Base-by-base conservation (phyloP, 2,113 vertebrate genomes). In the Anarhynchus alexandrinus region DNA sequence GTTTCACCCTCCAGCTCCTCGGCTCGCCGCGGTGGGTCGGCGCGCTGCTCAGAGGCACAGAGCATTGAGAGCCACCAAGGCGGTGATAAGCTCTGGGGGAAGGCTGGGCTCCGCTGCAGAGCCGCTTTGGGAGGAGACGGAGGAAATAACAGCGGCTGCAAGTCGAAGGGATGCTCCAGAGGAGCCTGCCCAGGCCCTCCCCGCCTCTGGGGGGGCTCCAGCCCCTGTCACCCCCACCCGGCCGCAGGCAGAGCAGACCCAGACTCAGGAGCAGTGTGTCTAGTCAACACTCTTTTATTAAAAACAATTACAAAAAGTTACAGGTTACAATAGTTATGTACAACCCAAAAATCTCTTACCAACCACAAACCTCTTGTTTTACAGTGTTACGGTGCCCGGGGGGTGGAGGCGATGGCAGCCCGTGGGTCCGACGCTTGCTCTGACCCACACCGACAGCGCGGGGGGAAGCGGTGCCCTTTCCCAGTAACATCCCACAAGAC, bases 211-310 rank as follows among this genome's bases (percentile, higher is more conserved):
- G 57, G 9, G 2, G 19, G 34, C 59, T 82, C 65, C 88, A 38
- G 58, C 58, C 8, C 7, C 49, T 23, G 1, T 5, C 11, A 8
- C 3, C 7, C 45, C 3, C 0, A 5, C 4, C 12, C 7, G 1
- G 2, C n/a, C 1, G 0, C 42, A 58, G 43, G 71, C n/a, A 86
- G 65, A 88, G 58, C 82, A 81, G 85, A 57, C 12, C 25, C 47
- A 40, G 47, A 76, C 84, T 71, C 74, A 0, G 52, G 23, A 54
- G 52, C n/a, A 42, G 4, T 34, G 55, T 42, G 4, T 87, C 86
- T 93, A 91, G 65, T 92, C 94, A 96, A 95, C 97, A 97, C 87
- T 59, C 95, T 97, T 97, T 97, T 97, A 97, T 97, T 97, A 96
- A 96, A 97, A 97, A 97, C 87, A 80, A 51, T 95, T 97, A 97